Conservation (phyloP, 2,797 vertebrate species). For the Oryzias sinensis region DNA sequence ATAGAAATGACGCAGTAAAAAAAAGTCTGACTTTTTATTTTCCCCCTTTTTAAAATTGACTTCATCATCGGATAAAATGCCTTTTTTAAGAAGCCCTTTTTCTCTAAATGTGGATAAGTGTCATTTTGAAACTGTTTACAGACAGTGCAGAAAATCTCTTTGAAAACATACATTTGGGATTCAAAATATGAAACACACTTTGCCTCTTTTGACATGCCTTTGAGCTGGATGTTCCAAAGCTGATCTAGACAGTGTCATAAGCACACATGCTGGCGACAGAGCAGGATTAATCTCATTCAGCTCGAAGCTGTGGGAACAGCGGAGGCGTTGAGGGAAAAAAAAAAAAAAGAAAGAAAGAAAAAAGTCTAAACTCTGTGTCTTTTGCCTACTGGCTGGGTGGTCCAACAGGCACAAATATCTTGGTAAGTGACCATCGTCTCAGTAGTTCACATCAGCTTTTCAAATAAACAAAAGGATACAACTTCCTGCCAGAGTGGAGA, state of each 20-base stretch:
- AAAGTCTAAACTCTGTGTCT: constrained; percentile 44
- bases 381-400: constrained; percentile 67
- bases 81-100: too few species aligned
- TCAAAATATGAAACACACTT: constrained; percentile 21
- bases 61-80: too few species aligned
- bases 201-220: constrained; percentile 35
- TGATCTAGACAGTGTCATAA: constrained; percentile 35
- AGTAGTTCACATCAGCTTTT: constrained; percentile 70
- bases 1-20: too few species aligned
- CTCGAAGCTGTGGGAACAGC: constrained; percentile 58
- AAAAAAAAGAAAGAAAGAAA: constrained; percentile 33
- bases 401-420: constrained; percentile 72
- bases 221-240: constrained; percentile 44
- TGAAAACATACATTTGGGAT: constrained; percentile 38
- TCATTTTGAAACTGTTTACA: constrained; percentile 11
- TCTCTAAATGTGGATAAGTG: too few species aligned
- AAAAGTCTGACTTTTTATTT: too few species aligned
- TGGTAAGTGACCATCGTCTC: constrained; percentile 60
- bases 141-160: constrained; percentile 54
- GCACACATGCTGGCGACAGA: constrained; percentile 51
- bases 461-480: constrained; percentile 65
- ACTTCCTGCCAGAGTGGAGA: constrained; percentile 12
- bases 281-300: constrained; percentile 61
- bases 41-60: too few species aligned
- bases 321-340: constrained; percentile 49